Evolutionary conservation across 2,113 vertebrate genomes (phyloP).

Genomic region (Vidua macroura): DNA sequence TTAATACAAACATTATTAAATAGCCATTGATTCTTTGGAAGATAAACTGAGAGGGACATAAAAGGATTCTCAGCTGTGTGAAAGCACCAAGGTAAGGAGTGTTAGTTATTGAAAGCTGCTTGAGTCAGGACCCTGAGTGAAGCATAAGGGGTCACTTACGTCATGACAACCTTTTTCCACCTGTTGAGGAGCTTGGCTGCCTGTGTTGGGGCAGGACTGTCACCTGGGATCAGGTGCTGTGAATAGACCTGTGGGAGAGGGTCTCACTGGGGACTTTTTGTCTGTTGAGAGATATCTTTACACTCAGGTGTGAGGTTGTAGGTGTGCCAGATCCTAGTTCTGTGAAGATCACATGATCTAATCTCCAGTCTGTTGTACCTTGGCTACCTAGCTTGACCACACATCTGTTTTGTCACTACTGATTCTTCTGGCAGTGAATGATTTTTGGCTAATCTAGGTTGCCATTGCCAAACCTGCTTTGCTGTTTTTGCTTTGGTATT

Average conservation of each 20-base stretch:
- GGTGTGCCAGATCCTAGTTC: neutral
- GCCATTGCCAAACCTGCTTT: neutral
- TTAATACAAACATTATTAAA: neutral
- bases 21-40: neutral
- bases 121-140: accelerated
- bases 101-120: neutral
- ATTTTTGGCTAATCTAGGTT: neutral
- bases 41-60: neutral
- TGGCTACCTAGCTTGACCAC: too few species aligned
- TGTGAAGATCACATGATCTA: accelerated
- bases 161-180: neutral
- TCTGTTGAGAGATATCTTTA: accelerated
- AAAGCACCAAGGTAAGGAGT: neutral
- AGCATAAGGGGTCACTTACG: neutral
- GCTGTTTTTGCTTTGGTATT: accelerated
- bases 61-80: neutral
- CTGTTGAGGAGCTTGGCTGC: neutral
- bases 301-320: neutral
- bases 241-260: neutral
- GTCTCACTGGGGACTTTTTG: neutral
- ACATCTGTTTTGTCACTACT: neutral
- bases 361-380: neutral
- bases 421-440: neutral
- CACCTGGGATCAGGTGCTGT: neutral
- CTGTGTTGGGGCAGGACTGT: too few species aligned